Percentiles rank a stretch among this genome's conserved stretches.
phyloP scores from a whole-genome alignment of 2,113 vertebrate species.

The Suricata suricatta region DNA sequence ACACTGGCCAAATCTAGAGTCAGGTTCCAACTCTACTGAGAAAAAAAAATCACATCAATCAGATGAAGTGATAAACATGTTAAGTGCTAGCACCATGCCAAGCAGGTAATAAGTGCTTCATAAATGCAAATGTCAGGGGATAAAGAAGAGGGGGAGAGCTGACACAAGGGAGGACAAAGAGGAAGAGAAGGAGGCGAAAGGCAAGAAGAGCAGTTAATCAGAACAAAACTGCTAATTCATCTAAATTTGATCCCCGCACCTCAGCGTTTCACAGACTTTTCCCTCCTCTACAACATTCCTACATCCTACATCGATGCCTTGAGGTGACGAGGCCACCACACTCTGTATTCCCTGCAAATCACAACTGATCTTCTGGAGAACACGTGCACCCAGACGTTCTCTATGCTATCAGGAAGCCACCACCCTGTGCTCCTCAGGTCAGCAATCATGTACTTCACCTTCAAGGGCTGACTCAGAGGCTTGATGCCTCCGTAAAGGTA shows the following conservation, averaged over 20 bases:
- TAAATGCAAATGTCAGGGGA: background rate
- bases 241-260: too few relatives aligned
- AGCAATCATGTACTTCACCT: background rate
- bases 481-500: background rate
- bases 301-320: background rate
- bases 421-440: rapidly evolving
- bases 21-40: background rate
- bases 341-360: background rate
- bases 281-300: background rate
- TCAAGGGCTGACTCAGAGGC: rapidly evolving
- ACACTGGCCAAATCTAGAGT: background rate
- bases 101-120: background rate
- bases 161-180: too few relatives aligned
- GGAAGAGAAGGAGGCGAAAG: background rate
- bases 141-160: background rate
- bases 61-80: background rate
- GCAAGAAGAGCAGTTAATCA: background rate
- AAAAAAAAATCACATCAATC: background rate
- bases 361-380: background rate
- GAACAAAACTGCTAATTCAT: background rate
- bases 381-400: background rate
- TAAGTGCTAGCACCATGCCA: background rate
- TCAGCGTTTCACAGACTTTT: background rate
- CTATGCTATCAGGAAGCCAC: background rate
- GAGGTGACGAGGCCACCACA: rapidly evolving